Conservation (phyloP, 1,140 invertebrate genomes). For the Drosophila mayri region DNA sequence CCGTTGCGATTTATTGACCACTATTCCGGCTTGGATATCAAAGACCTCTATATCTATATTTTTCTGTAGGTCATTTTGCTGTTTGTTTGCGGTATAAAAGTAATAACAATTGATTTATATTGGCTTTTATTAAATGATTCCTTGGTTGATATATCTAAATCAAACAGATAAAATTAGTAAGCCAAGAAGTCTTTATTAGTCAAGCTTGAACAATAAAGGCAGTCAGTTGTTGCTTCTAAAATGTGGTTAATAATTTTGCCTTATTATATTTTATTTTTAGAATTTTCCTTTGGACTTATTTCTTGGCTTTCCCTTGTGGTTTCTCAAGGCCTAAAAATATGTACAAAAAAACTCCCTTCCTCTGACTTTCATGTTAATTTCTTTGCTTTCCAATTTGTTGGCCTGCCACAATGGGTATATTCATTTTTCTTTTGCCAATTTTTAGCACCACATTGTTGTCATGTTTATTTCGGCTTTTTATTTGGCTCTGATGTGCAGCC, state of each 20-base stretch:
- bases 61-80: neutral
- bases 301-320: neutral
- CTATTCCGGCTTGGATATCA: conserved; percentile 11
- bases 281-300: neutral
- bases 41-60: neutral
- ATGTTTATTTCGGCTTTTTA: conserved; percentile 14
- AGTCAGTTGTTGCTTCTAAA: neutral
- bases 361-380: conserved; percentile 5
- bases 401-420: conserved; percentile 10
- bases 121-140: neutral
- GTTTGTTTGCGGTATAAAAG: neutral
- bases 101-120: neutral
- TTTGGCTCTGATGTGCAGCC: conserved; percentile 11
- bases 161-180: neutral
- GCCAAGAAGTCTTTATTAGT: neutral
- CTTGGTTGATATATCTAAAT: neutral
- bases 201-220: neutral
- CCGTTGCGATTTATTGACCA: conserved; percentile 14
- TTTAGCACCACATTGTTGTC: conserved; percentile 14
- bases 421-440: neutral
- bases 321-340: neutral
- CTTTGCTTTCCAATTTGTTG: conserved; percentile 5
- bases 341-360: neutral
- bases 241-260: neutral
- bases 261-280: neutral